Conservation (phyloP, 2,113 vertebrate species). For the Mormoops blainvillei region DNA sequence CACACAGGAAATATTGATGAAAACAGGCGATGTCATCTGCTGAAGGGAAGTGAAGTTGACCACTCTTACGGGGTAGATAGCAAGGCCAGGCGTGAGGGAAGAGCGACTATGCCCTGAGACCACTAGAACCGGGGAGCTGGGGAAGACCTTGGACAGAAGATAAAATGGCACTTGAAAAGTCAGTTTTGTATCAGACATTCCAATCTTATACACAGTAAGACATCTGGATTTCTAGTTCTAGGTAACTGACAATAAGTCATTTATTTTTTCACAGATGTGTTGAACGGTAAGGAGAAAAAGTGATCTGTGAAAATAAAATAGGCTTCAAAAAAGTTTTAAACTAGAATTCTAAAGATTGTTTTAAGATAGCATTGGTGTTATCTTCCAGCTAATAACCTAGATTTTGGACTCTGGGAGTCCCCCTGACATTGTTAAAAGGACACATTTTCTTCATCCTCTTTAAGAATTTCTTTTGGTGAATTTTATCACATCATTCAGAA, state of each 20-base stretch:
- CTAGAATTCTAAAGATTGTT: neutral
- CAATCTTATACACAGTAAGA: neutral
- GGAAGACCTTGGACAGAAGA: conserved; percentile 57
- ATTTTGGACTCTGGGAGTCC: neutral
- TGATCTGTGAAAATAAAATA: neutral
- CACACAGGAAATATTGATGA: conserved; percentile 74
- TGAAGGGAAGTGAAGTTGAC: conserved; percentile 74
- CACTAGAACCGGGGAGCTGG: conserved; percentile 55
- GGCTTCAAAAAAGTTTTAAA: neutral
- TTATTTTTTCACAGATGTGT: neutral
- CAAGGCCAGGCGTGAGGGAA: conserved; percentile 38
- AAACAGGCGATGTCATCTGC: conserved; percentile 56
- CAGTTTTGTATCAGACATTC: neutral
- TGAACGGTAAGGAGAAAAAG: neutral
- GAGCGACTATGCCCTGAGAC: conserved; percentile 3
- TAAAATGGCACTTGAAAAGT: neutral
- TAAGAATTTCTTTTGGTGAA: neutral
- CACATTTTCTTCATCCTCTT: neutral
- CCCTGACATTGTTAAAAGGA: neutral
- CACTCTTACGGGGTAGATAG: conserved; percentile 28
- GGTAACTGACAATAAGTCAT: neutral
- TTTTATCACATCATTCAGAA: neutral
- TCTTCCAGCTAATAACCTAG: neutral
- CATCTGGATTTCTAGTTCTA: neutral
- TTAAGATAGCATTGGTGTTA: neutral